Percentiles rank a stretch among this genome's conserved stretches.
Conservation (phyloP, 2,797 vertebrate species). For the Enteromius treurensis region DNA sequence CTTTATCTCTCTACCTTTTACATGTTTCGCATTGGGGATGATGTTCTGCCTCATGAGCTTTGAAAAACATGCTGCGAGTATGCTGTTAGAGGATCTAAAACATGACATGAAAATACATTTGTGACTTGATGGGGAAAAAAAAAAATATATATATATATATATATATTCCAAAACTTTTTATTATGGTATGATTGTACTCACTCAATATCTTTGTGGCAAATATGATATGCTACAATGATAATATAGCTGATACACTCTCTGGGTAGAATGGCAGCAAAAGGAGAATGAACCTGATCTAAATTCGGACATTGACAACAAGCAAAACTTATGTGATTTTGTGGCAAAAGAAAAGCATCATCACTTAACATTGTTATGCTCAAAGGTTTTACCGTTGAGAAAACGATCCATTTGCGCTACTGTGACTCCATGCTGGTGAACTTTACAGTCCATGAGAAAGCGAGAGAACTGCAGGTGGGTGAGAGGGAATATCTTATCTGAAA, state of each 20-base stretch:
- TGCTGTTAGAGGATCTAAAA: slow-evolving; percentile 73
- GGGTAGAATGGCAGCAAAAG: slow-evolving; percentile 78
- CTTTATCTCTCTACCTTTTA: slow-evolving; percentile 79
- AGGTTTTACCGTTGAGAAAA: slow-evolving; percentile 73
- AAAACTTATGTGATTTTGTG: neutral
- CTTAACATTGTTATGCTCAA: neutral
- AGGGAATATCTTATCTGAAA: slow-evolving; percentile 77
- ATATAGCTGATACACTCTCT: slow-evolving; percentile 81
- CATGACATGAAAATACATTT: neutral
- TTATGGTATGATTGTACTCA: slow-evolving; percentile 69
- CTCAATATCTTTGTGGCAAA: slow-evolving; percentile 77
- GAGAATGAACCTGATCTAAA: slow-evolving; percentile 76
- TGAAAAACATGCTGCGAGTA: slow-evolving; percentile 81
- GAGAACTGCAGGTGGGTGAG: slow-evolving; percentile 88
- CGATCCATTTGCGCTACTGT: slow-evolving; percentile 82
- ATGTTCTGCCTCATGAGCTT: slow-evolving; percentile 84
- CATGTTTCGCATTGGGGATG: slow-evolving; percentile 77
- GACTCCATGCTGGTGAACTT: slow-evolving; percentile 76
- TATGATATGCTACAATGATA: slow-evolving; percentile 80
- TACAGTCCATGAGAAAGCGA: slow-evolving; percentile 91
- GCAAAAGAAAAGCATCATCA: neutral
- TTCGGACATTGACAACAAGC: slow-evolving; percentile 48
- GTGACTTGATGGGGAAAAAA: neutral
- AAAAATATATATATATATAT: neutral
- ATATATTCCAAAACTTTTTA: neutral